Evolutionary conservation across 2,797 vertebrate species (phyloP).

Genomic region (Sebastes cheni): DNA sequence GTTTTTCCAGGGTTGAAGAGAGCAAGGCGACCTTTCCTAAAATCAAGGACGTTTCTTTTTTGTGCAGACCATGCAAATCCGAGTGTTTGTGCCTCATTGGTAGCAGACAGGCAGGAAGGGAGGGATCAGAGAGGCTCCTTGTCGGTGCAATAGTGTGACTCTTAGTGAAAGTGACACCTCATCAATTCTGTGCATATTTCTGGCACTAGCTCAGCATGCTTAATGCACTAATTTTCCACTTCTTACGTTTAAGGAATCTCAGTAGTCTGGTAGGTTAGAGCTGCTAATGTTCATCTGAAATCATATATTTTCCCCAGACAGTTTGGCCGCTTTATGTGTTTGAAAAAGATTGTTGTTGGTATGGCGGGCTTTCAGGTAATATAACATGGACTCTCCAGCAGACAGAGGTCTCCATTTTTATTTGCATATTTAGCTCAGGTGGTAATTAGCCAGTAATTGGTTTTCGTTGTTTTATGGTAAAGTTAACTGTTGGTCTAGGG

Average conservation of each 20-base stretch:
- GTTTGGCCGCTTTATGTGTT: background rate
- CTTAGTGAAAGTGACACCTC: conserved; percentile 85
- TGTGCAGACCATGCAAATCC: conserved; percentile 74
- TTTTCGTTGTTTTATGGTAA: background rate
- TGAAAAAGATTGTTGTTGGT: background rate
- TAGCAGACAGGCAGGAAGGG: conserved; percentile 77
- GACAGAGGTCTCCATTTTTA: background rate
- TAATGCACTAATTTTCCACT: conserved; percentile 72
- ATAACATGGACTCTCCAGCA: background rate
- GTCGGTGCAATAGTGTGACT: conserved; percentile 80
- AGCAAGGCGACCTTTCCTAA: conserved; percentile 77
- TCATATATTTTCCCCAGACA: background rate
- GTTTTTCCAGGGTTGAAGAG: conserved; percentile 65
- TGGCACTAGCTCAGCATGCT: conserved; percentile 74
- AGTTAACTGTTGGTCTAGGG: background rate
- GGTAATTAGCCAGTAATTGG: background rate
- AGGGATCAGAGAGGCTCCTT: conserved; percentile 80
- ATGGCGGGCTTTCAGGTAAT: background rate
- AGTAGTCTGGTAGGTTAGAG: conserved; percentile 43
- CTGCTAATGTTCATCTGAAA: conserved; percentile 47
- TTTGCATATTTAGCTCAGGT: background rate
- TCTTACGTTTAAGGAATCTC: conserved; percentile 60
- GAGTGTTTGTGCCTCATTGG: conserved; percentile 76
- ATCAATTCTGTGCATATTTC: conserved; percentile 85
- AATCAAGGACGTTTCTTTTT: conserved; percentile 80